phyloP scores from a whole-genome alignment of 2,888 invertebrate species.

The Netelia inedita region DNA sequence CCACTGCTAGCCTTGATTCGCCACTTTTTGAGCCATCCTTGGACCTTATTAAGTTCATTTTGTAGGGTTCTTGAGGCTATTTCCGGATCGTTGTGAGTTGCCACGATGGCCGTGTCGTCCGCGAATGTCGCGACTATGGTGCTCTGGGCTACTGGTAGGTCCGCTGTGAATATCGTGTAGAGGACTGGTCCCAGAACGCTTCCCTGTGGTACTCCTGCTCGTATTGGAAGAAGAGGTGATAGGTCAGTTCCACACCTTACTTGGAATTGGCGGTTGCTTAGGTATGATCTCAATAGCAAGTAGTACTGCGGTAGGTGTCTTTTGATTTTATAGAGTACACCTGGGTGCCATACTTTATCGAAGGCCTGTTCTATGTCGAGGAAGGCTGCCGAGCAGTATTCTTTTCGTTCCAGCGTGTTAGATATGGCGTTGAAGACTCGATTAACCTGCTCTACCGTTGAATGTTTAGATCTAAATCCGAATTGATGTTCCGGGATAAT shows the following conservation, averaged over 20 bases:
- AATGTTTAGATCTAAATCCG: conserved; percentile 3
- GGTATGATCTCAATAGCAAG: conserved; percentile 48
- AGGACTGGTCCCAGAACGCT: conserved; percentile 62
- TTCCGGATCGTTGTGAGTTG: neutral
- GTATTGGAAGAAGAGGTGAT: neutral
- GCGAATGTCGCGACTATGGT: conserved; percentile 36
- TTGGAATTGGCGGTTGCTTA: conserved; percentile 7
- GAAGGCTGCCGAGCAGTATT: conserved; percentile 68
- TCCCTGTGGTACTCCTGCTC: conserved; percentile 30
- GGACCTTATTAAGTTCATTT: neutral
- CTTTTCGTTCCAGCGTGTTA: conserved; percentile 63
- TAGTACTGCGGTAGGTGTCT: conserved; percentile 58
- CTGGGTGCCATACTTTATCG: conserved; percentile 72
- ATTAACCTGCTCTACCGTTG: conserved; percentile 68
- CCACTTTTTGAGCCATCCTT: conserved; percentile 17
- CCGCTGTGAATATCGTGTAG: conserved; percentile 47
- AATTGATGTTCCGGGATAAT: conserved; percentile 20
- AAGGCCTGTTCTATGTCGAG: conserved; percentile 70
- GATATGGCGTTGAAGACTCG: conserved; percentile 64
- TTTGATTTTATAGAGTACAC: conserved; percentile 69
- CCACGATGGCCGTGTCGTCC: conserved; percentile 41
- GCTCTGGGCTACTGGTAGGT: neutral
- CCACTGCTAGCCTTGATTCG: neutral
- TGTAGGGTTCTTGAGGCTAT: conserved; percentile 17
- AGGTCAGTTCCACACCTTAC: conserved; percentile 9